Evolutionary conservation across 2,113 vertebrate species (phyloP), one percentile per base, ranked within the genome.

Genomic region (Sinocyclocheilus anshuiensis): DNA sequence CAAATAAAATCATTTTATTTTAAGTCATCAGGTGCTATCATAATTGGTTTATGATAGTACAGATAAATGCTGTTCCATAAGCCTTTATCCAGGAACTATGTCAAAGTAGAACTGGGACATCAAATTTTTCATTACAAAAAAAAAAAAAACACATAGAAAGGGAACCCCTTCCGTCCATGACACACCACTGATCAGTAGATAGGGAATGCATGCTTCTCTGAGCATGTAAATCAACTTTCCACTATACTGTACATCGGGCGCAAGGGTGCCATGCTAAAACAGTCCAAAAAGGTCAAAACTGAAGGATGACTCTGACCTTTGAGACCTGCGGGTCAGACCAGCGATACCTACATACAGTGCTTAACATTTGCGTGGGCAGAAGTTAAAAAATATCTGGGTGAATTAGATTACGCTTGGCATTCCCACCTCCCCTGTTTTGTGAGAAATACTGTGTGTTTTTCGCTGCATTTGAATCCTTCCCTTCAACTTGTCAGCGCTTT

Each of bases 401-500:
- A 90, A 93, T 91, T 90, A 86, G 83, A 92, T 92, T 91, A 90
- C 86, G 89, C 89, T 90, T 63, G 10, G 63, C 88, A 90, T 89
- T 84, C 89, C 88, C 90, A 92, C 89, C 88, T n/a, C 90, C 75
- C 82, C 87, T 78, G 86, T 89, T 92, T 90, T 91, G 74, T 86
- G 81, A 89, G 90, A 91, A 91, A 72, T 80, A 86, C 83, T 82
- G 83, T 86, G 91, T 91, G 86, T 93, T 91, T 94, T 93, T 82
- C 92, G 15, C 89, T 87, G 91, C 87, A 90, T 94, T 90, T 92
- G 92, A 94, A 94, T 93, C 90, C 55, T 89, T 90, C 85, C 91
- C 91, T 93, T 93, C 92, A 94, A 93, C 93, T 92, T 94, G 92
- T 94, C 94, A 93, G 84, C 75, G 87, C 93, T 95, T 94, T 95